phyloP scores from a whole-genome alignment of 2,113 vertebrate species.

The Etia nguti region DNA sequence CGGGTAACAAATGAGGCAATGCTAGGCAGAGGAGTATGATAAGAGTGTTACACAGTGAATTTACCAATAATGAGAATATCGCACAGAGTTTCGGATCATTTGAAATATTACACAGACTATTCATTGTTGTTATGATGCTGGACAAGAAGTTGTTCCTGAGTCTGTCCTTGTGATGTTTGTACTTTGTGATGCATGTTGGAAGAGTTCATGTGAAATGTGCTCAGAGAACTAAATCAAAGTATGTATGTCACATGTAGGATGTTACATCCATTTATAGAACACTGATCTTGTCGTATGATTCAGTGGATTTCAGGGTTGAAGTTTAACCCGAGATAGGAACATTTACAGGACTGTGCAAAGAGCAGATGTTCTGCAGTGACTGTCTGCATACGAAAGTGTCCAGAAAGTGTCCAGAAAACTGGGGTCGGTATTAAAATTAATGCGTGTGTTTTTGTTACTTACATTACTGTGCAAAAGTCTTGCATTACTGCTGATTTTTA shows the following conservation, averaged over 20 bases:
- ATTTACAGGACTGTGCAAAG: too few species aligned
- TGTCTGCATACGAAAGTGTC: too few species aligned
- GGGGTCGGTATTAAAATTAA: too few species aligned
- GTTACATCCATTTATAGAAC: not conserved
- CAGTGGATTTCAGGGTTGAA: not conserved
- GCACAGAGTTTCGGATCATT: not conserved
- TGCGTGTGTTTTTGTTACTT: too few species aligned
- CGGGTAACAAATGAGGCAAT: not conserved
- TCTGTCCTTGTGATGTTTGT: not conserved
- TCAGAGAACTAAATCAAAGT: not conserved
- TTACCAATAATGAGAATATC: not conserved
- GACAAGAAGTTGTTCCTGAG: not conserved
- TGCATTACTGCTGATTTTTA: too few species aligned
- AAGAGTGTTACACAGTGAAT: not conserved
- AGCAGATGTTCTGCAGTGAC: too few species aligned
- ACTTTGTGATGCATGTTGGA: not conserved
- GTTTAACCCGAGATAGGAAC: too few species aligned
- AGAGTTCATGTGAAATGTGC: not conserved
- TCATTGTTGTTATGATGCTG: not conserved
- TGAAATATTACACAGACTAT: not conserved
- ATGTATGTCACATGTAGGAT: not conserved
- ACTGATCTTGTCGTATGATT: not conserved
- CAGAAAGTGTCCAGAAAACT: too few species aligned
- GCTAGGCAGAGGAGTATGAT: not conserved
- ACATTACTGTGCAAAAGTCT: too few species aligned